Evolutionary conservation across 2,797 vertebrate genomes (phyloP).

Genomic region (Lates japonicus): DNA sequence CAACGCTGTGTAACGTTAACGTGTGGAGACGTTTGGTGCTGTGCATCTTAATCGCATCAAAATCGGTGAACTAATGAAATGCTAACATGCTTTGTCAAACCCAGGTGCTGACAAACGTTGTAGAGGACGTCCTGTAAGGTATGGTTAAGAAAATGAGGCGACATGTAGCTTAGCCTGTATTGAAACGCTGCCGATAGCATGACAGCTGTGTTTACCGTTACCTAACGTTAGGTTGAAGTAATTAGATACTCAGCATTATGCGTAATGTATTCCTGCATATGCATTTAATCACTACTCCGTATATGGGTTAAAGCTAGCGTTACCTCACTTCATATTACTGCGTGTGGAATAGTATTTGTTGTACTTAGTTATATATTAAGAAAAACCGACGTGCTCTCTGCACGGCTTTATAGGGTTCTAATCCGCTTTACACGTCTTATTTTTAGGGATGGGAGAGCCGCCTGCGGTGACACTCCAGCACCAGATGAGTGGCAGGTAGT

Average conservation of each 20-base stretch:
- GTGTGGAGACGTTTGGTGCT: neutral
- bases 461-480: slow-evolving; percentile 66
- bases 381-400: slow-evolving; percentile 10
- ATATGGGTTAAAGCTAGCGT: neutral
- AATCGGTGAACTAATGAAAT: neutral
- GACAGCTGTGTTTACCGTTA: slow-evolving; percentile 38
- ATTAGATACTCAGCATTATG: neutral
- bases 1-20: neutral
- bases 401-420: slow-evolving; percentile 66
- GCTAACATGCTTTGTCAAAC: neutral
- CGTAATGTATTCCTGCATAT: neutral
- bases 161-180: slow-evolving; percentile 11
- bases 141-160: neutral
- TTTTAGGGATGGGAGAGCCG: slow-evolving; percentile 80
- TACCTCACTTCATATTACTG: neutral
- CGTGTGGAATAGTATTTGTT: neutral
- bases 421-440: slow-evolving; percentile 85
- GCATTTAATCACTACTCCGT: neutral
- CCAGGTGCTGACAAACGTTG: neutral
- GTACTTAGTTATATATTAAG: neutral
- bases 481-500: slow-evolving; percentile 67
- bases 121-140: slow-evolving; percentile 45
- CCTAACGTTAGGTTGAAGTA: slow-evolving; percentile 1
- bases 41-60: neutral
- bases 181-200: slow-evolving; percentile 28